Base-by-base conservation (phyloP, 2,113 vertebrate species). In the Grammatotria lemairii region DNA sequence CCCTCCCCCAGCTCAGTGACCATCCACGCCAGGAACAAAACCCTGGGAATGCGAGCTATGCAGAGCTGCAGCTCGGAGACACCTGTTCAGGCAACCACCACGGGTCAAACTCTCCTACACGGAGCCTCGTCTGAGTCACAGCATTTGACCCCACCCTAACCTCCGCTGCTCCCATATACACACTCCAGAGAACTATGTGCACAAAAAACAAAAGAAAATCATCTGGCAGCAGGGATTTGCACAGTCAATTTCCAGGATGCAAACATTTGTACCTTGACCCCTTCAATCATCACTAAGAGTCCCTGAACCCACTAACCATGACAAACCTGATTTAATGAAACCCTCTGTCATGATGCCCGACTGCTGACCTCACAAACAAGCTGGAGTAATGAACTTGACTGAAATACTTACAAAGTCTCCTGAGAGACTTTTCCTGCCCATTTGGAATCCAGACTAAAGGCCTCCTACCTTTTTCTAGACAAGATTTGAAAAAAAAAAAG, bases 11-110 rank as follows among this genome's bases (percentile, higher is more conserved):
- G 81, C 51, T 68, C 57, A 5, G 65, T 89, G 89, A 92, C 91
- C 88, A 84, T 70, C 83, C 63, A 91, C 12, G 21, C 78, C 70
- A 87, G 81, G 68, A 93, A 94, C 87, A 92, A 95, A 92, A 94
- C 90, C 88, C 82, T 80, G 86, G 90, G 95, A 96, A 95, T 95
- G 95, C 58, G 70, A 95, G 87, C 83, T 89, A 94, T 95, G 95
- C 53, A 14, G 47, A 23, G 81, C 82, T 54, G 78, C 75, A 88
- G 86, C 87, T 63, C 12, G 0, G 38, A 89, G 88, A 92, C 94
- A 95, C 94, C 94, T 95, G 93, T 92, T 65, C 82, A 94, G 91
- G 92, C 89, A 86, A 73, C 87, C 82, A 90, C 60, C 81, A 65
- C 57, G 6, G 68, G 68, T 33, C n/a, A 54, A 82, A 87, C 23